A percentile compares a stretch with the other conserved stretches of the same genome.
phyloP scores from a whole-genome alignment of 2,888 invertebrate genomes.

The Schrankia costaestrigalis region DNA sequence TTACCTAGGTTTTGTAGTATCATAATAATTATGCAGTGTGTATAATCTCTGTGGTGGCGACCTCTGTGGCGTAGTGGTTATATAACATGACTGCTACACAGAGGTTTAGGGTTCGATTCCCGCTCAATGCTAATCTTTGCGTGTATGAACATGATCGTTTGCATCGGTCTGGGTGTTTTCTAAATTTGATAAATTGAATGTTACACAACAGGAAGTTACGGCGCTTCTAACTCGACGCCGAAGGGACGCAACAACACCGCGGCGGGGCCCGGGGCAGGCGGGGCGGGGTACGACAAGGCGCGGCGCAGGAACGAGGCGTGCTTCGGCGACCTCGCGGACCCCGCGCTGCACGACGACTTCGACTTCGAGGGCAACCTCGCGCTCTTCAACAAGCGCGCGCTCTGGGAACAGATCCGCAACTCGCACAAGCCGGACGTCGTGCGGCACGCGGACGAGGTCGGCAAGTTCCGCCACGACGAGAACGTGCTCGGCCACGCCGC shows the following conservation, averaged over 20 bases:
- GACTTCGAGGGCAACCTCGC: conserved; percentile 97
- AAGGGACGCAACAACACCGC: conserved; percentile 80
- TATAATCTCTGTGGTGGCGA: no score
- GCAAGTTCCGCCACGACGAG: conserved; percentile 90
- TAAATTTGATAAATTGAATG: no score
- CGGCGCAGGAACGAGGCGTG: conserved; percentile 86
- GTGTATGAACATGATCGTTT: no score
- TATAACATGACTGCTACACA: no score
- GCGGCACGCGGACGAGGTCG: conserved; percentile 55
- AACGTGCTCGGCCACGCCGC: conserved; percentile 82
- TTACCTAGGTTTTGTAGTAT: no score
- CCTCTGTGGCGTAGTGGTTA: no score
- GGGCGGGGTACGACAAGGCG: conserved; percentile 49
- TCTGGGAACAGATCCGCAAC: conserved; percentile 62
- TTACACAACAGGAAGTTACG: conserved; percentile 42
- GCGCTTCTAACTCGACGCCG: conserved; percentile 63
- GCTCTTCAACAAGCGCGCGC: conserved; percentile 88
- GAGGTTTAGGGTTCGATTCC: no score
- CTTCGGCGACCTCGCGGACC: conserved; percentile 87
- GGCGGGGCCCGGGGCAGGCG: conserved; percentile 45
- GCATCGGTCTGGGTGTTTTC: no score
- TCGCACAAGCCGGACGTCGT: conserved; percentile 60
- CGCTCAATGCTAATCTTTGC: no score
- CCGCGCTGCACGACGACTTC: conserved; percentile 87
- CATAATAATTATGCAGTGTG: no score